Percentiles rank a stretch among this genome's conserved stretches.
Evolutionary conservation across 1,140 invertebrate species (phyloP).

Genomic region (Hirudo medicinalis): DNA sequence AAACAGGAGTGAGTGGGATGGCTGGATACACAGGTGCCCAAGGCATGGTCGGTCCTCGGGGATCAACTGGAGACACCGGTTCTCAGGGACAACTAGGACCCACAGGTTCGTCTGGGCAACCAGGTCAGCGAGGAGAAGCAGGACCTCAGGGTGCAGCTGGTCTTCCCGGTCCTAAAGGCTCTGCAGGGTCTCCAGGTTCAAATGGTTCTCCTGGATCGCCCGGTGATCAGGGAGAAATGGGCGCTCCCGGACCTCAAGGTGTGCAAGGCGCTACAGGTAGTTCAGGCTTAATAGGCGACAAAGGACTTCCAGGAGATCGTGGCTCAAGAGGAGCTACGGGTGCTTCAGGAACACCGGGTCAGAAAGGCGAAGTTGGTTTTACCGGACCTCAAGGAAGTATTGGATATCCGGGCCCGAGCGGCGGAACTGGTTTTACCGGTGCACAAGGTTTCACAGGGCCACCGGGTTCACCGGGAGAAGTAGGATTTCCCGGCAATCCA

Average conservation of each 20-base stretch:
- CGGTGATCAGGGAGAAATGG: slow-evolving; percentile 12
- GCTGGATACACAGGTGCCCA: background rate
- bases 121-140: slow-evolving; percentile 8
- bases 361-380: background rate
- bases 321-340: slow-evolving; percentile 26
- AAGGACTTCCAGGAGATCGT: slow-evolving; percentile 28
- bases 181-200: slow-evolving; percentile 13
- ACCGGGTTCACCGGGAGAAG: background rate
- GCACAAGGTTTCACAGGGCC: slow-evolving; percentile 1
- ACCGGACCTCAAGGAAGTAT: slow-evolving; percentile 25
- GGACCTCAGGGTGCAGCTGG: slow-evolving; percentile 12
- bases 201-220: slow-evolving; percentile 2
- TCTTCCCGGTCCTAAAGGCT: slow-evolving; percentile 15
- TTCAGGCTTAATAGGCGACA: slow-evolving; percentile 39
- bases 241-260: slow-evolving; percentile 11
- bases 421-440: background rate
- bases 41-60: too few relatives aligned
- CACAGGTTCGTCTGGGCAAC: background rate
- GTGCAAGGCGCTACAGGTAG: slow-evolving; percentile 33
- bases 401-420: slow-evolving; percentile 33
- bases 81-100: background rate
- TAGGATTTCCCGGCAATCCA: slow-evolving; percentile 9
- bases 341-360: background rate
- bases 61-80: background rate
- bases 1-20: background rate